Base-by-base conservation (phyloP, 2,113 vertebrate genomes). In the Perca fluviatilis region DNA sequence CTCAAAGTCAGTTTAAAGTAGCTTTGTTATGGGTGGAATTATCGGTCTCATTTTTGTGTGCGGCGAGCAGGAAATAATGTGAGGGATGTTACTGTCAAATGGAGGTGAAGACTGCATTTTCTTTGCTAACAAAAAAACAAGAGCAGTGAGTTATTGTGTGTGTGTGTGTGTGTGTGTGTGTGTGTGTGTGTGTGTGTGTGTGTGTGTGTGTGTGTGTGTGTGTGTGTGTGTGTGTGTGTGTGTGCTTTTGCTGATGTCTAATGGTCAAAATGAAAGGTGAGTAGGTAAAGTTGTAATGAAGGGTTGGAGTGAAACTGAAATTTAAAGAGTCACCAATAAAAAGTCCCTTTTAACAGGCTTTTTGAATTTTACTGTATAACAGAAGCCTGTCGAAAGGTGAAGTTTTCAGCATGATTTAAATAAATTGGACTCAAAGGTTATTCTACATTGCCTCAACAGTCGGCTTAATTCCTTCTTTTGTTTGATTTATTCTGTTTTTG, bases 71-170 rank as follows among this genome's bases (percentile, higher is more conserved):
- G 23, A 61, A 74, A 51, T 62, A 62, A 80, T 67, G 64, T 46
- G 74, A 67, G 58, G 58, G 85, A 77, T 74, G 74, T 57, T n/a
- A 27, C 56, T 46, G 71, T 84, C 15, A 25, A 62, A 40, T 25
- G 1, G 78, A 77, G 70, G 56, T 5, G 1, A 65, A 23, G 53
- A 65, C 49, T 46, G 62, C 66, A 0, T 36, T 73, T 63, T 23
- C 72, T 74, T 69, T 60, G 53, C 27, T 33, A 12, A 46, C 30
- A 65, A 30, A 50, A 51, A 49, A 23, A 12, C 0, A 6, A 66
- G 43, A 64, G 33, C 2, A 0, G 6, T 3, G 53, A 43, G 10
- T 62, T 71, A 30, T 30, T 5, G 23, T 0, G 19, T 71, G 74
- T 57, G 60, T 30, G 23, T 36, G 36, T 36, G 36, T 36, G 33